phyloP scores from a whole-genome alignment of 2,888 invertebrate genomes.

The Dexiosoma caninum region DNA sequence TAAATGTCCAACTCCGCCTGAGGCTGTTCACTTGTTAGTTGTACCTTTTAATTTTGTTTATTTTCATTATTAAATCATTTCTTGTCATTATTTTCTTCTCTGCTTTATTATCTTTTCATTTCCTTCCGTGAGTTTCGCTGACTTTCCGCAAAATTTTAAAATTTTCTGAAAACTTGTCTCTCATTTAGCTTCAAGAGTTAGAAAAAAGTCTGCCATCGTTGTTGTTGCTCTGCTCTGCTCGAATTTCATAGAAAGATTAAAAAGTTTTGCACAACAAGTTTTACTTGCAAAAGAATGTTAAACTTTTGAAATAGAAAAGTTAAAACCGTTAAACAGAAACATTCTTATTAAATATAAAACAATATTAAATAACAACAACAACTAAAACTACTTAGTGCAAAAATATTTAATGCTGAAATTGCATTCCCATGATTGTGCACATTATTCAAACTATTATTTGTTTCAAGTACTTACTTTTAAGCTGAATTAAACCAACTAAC shows the following conservation, averaged over 20 bases:
- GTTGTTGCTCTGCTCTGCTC: conserved; percentile 41
- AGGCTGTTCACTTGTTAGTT: conserved; percentile 10
- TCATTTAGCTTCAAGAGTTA: conserved; percentile 34
- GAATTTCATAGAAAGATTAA: conserved; percentile 35
- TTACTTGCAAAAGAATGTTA: conserved; percentile 31
- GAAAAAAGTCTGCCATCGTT: background rate
- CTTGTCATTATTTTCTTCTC: conserved; percentile 29
- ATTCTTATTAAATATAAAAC: conserved; percentile 33
- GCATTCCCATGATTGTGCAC: conserved; percentile 19
- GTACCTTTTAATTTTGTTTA: background rate
- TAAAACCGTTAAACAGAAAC: conserved; percentile 37
- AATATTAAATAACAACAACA: background rate
- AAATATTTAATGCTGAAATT: background rate
- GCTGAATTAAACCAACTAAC: conserved; percentile 1
- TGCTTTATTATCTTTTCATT: conserved; percentile 9
- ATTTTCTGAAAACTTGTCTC: conserved; percentile 35
- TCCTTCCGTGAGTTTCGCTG: background rate
- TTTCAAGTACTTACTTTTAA: background rate
- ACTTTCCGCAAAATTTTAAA: conserved; percentile 26
- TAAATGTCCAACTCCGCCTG: background rate
- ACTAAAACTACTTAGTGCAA: background rate
- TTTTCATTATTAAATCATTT: conserved; percentile 24
- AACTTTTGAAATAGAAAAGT: conserved; percentile 47
- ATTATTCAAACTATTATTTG: conserved; percentile 10
- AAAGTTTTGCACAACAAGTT: conserved; percentile 44